Evolutionary conservation across 2,113 vertebrate species (phyloP), one percentile per base, ranked within the genome.

Genomic region (Athene cunicularia): DNA sequence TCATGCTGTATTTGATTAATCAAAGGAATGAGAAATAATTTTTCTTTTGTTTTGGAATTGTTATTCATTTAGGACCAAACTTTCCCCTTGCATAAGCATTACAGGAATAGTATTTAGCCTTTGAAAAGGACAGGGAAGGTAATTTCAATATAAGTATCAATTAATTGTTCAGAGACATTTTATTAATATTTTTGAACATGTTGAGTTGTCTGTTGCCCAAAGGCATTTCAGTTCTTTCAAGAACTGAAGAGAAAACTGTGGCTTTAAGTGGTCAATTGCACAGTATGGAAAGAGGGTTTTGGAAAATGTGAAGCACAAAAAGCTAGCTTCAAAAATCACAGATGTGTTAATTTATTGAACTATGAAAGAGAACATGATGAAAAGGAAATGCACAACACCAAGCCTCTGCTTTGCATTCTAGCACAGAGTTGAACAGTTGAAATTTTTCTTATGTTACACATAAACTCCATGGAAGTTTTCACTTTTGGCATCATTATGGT

Each of bases 1-100:
- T 96, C 60, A 94, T 84, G 52, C 24, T 58, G 56, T 20, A 50
- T 84, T 95, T 80, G 64, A 86, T 92, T 94, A 88, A 90, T 91
- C 62, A 88, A 94, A 94, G 35, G 26, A 19, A 80, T 37, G 24
- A 77, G 55, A 95, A 92, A 18, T 67, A 93, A 77, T 93, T 86
- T 91, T 60, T 39, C 17, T 19, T 64, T 85, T 70, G 37, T 91
- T 95, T 94, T 86, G 47, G 75, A 95, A 82, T 32, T 74, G 43
- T 76, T 95, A 73, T 26, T 89, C 26, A 66, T 89, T 91, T 81
- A 86, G 55, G 39, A 43, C 24, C 23, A 81, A 88, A 86, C 11
- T 82, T 86, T 67, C 13, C 11, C 6, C 33, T 83, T 84, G 18
- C 35, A 74, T 60, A 72, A 83, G 4, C 28, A 45, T 76, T 74